Percentiles rank a stretch among this genome's conserved stretches.
phyloP scores from a whole-genome alignment of 2,113 vertebrate genomes.

The Dasyprocta punctata region DNA sequence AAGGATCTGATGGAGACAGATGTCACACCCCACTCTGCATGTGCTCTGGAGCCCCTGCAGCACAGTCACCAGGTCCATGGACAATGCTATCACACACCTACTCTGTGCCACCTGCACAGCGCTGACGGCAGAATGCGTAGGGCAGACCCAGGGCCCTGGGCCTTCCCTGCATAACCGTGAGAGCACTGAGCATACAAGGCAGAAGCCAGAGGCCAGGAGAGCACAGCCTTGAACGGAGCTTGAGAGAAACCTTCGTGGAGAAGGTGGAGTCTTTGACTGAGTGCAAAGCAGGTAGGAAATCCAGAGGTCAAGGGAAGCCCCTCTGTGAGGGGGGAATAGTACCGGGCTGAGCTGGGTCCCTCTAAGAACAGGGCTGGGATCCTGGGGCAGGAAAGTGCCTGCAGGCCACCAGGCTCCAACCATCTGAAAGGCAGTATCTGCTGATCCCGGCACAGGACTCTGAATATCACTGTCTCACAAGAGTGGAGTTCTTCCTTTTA shows the following conservation, averaged over 20 bases:
- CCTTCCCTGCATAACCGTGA: no score
- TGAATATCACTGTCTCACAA: slow-evolving; percentile 20
- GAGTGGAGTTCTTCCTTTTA: slow-evolving; percentile 25
- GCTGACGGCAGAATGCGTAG: neutral
- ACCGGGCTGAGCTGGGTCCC: neutral
- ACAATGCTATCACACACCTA: fast-evolving
- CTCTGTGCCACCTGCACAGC: neutral
- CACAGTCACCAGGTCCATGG: neutral
- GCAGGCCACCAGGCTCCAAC: neutral
- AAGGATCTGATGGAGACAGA: neutral
- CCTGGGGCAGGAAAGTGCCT: neutral
- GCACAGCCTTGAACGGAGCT: neutral
- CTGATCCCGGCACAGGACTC: neutral
- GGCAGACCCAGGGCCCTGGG: neutral
- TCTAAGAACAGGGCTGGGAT: neutral
- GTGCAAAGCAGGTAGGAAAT: neutral
- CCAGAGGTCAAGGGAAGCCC: neutral
- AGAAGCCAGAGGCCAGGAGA: neutral
- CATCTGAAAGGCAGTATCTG: neutral
- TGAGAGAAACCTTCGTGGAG: neutral
- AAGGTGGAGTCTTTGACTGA: neutral
- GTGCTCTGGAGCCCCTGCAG: fast-evolving
- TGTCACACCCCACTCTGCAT: neutral
- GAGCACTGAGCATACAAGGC: neutral
- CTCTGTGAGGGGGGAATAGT: fast-evolving